phyloP scores from a whole-genome alignment of 2,797 vertebrate genomes.

The Cyclura pinguis region DNA sequence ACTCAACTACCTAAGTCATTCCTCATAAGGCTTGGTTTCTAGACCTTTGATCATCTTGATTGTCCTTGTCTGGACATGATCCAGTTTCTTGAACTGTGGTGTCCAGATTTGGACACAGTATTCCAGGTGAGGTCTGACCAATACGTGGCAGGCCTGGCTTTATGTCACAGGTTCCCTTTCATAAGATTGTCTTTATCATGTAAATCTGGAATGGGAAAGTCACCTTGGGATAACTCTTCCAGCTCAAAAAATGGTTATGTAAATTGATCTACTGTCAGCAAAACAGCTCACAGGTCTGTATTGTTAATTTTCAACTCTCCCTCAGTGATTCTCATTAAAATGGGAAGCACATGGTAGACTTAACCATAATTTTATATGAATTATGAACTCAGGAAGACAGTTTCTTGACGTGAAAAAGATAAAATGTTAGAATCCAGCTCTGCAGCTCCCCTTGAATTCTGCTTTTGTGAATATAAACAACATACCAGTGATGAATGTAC shows the following conservation, averaged over 20 bases:
- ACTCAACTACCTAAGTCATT: too few species aligned
- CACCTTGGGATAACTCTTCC: background rate
- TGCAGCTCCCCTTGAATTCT: slow-evolving; percentile 32
- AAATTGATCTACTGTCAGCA: background rate
- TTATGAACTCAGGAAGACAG: background rate
- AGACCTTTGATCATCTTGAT: too few species aligned
- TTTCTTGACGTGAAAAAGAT: slow-evolving; percentile 27
- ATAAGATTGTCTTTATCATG: background rate
- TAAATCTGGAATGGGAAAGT: background rate
- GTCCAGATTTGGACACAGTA: too few species aligned
- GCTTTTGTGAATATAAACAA: slow-evolving; percentile 46
- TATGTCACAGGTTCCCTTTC: background rate
- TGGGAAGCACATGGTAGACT: slow-evolving; percentile 20
- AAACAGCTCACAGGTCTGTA: background rate
- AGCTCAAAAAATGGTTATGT: slow-evolving; percentile 9
- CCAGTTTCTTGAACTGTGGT: too few species aligned
- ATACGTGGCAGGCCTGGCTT: background rate
- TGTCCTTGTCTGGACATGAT: too few species aligned
- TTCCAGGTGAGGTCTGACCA: too few species aligned
- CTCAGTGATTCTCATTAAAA: slow-evolving; percentile 25
- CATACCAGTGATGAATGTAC: background rate
- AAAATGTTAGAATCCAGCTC: slow-evolving; percentile 38
- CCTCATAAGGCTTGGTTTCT: too few species aligned
- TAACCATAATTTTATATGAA: background rate
- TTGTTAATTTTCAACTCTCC: slow-evolving; percentile 6